Evolutionary conservation across 2,113 vertebrate genomes (phyloP).

Genomic region (Sceloporus tristichus): DNA sequence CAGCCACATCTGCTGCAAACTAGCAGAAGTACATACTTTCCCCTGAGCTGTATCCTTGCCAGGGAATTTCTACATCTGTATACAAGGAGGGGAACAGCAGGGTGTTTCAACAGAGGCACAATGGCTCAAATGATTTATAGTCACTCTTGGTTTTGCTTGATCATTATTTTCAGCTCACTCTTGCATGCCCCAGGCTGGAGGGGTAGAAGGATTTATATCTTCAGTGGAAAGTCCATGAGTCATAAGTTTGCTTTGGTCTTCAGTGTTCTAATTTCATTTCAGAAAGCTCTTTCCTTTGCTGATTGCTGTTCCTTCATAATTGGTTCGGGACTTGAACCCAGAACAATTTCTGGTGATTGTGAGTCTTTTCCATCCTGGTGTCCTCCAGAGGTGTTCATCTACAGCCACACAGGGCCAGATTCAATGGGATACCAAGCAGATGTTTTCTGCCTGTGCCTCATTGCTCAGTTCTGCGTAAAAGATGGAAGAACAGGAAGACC

Average conservation of each 20-base stretch:
- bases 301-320: background rate
- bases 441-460: background rate
- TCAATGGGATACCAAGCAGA: background rate
- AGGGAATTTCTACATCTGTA: background rate
- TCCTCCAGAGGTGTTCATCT: background rate
- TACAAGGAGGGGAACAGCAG: no score
- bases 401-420: background rate
- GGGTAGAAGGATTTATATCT: background rate
- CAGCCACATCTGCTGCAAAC: background rate
- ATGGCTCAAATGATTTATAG: background rate
- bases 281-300: background rate
- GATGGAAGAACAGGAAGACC: background rate
- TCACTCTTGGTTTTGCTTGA: background rate
- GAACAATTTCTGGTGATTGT: background rate
- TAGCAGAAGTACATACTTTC: background rate
- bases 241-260: background rate
- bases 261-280: background rate
- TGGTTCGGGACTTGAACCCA: background rate
- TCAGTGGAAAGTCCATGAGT: background rate
- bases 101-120: background rate
- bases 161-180: background rate
- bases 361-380: background rate
- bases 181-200: no score
- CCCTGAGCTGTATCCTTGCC: background rate
- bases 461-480: background rate